These are phyloP conservation scores for Eupeodes corollae DNA, from an alignment of 1,140 invertebrate genomes.

Conservation along the genomic window DNA sequence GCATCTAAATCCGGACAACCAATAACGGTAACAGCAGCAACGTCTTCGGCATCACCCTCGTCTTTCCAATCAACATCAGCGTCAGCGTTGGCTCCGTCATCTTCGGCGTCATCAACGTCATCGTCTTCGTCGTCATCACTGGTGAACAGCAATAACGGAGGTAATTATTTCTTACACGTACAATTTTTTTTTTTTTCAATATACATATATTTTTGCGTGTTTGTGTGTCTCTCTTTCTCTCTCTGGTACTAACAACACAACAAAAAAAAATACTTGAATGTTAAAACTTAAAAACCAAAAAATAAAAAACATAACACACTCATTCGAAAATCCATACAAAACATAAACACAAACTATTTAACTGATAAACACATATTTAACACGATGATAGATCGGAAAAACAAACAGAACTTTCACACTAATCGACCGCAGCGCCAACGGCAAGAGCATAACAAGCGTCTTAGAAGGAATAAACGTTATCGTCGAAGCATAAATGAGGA, in stretches of 20 bases:
- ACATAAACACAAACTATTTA: constrained; percentile 14
- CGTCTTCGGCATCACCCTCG: constrained; percentile 44
- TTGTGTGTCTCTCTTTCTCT: no score
- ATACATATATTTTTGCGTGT: no score
- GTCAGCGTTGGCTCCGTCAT: constrained; percentile 22
- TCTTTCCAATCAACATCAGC: constrained; percentile 15
- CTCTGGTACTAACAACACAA: no score
- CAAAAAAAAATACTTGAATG: constrained; percentile 12
- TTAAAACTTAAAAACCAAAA: background rate
- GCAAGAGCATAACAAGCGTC: no score
- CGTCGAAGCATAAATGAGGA: constrained; percentile 29
- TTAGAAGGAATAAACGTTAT: constrained; percentile 5
- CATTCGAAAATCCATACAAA: constrained; percentile 1
- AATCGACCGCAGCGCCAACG: constrained; percentile 2
- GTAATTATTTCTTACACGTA: constrained; percentile 35
- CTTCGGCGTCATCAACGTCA: constrained; percentile 26
- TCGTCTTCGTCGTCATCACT: constrained; percentile 26
- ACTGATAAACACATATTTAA: constrained; percentile 4
- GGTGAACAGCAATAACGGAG: constrained; percentile 37
- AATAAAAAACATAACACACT: background rate
- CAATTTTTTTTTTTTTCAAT: constrained; percentile 1
- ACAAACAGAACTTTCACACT: constrained; percentile 8
- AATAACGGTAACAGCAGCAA: constrained; percentile 47
- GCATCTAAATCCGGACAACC: constrained; percentile 49
- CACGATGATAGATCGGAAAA: constrained; percentile 2